A percentile compares a stretch with the other conserved stretches of the same genome.
Conservation (phyloP, 2,113 vertebrate genomes). For the Mirounga angustirostris region DNA sequence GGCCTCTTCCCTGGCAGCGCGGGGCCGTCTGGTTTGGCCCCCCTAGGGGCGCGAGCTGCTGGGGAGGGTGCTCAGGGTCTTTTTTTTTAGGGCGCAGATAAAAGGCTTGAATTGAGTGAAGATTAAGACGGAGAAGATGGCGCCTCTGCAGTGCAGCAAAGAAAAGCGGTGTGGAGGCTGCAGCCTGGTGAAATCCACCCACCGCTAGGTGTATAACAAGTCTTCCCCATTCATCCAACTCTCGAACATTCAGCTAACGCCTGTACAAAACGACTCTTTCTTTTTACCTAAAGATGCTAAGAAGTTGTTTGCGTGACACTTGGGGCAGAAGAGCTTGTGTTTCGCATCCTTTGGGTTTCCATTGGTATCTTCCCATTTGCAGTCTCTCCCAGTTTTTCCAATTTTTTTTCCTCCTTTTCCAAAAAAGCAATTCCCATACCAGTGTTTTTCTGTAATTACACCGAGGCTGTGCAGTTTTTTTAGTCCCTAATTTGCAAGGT, state of each 20-base stretch:
- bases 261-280: conserved; percentile 46
- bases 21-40: not conserved
- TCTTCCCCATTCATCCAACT: conserved; percentile 74
- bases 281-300: conserved; percentile 51
- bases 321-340: not conserved
- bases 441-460: conserved; percentile 52
- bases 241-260: conserved; percentile 37
- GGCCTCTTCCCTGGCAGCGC: not conserved
- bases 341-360: not conserved
- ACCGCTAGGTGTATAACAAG: conserved; percentile 84
- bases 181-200: conserved; percentile 84
- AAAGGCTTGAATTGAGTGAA: conserved; percentile 83
- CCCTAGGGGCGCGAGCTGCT: not conserved
- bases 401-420: too few species aligned
- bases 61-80: conserved; percentile 38
- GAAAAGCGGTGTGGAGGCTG: conserved; percentile 85
- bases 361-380: not conserved
- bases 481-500: conserved; percentile 61
- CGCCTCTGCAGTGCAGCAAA: conserved; percentile 96
- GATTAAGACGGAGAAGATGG: conserved; percentile 94
- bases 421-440: conserved; percentile 1
- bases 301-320: conserved; percentile 62
- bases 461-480: not conserved
- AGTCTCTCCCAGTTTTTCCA: not conserved
- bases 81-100: conserved; percentile 74